Evolutionary conservation across 2,797 vertebrate species (phyloP), one percentile per base, ranked within the genome.

Genomic region (Aselliscus stoliczkanus): DNA sequence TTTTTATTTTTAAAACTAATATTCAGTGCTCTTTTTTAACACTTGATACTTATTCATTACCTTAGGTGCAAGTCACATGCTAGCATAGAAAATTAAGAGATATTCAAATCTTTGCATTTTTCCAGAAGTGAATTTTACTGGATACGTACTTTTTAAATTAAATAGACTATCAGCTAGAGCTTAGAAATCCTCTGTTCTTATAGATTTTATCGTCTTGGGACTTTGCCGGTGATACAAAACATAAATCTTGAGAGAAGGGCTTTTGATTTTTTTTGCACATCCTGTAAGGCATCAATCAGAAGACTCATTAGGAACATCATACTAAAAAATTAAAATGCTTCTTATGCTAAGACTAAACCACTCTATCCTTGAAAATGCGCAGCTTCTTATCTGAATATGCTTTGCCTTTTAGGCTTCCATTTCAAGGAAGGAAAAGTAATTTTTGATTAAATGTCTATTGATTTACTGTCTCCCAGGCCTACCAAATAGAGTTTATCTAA

Each of bases 381-480:
- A 90, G 60, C 1, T 1, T 76, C 87, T 95, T 97, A 80, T 95
- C 81, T 60, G 29, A 93, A n/a, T 96, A 77, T 44, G 90, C 89
- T 86, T 95, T 97, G 64, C 65, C 94, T 92, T 94, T 96, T 56
- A 79, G 42, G 83, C 58, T 29, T 1, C 73, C 62, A 88, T 97
- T 73, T 96, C 75, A 96, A 96, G 83, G 83, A 93, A 2, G 12
- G 88, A 65, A 95, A 97, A 97, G 80, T 96, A 76, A 94, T 82
- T 94, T 97, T 92, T 93, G 42, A 96, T 93, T 96, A 86, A 90
- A 69, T 96, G 72, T 83, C 44, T 93, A 86, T 97, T 96, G 90
- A 96, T 95, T 91, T 91, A 90, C 65, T 96, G 58, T 94, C 91
- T 97, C 39, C 3, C 9, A 92, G 73, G 42, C 58, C 65, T 34